These are phyloP conservation scores for Gopherus evgoodei DNA, from an alignment of 2,113 vertebrate genomes.

Conservation along the genomic window DNA sequence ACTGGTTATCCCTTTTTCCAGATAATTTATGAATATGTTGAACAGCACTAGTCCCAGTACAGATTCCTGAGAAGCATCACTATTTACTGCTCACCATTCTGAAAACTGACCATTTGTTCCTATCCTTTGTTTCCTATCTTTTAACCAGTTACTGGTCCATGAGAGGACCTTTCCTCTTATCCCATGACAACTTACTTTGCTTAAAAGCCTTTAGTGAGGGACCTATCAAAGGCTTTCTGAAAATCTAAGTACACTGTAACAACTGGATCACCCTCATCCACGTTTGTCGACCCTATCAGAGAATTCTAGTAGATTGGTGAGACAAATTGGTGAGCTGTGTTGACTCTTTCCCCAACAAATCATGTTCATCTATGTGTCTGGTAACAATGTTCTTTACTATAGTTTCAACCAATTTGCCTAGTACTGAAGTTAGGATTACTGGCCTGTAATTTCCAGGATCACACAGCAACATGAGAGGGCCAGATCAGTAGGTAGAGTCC, in stretches of 20 bases:
- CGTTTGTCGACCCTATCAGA: background rate
- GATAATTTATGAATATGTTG: background rate
- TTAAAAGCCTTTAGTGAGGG: background rate
- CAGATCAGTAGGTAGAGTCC: background rate
- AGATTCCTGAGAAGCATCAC: background rate
- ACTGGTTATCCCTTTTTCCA: background rate
- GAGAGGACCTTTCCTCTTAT: background rate
- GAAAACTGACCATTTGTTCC: background rate
- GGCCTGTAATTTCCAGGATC: background rate
- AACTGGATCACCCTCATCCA: background rate
- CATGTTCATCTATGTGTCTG: background rate
- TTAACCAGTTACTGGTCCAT: background rate
- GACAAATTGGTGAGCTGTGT: background rate
- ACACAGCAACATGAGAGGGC: background rate
- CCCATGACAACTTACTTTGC: background rate
- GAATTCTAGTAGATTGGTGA: background rate
- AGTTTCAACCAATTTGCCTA: background rate
- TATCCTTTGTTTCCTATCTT: background rate
- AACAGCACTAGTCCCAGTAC: background rate
- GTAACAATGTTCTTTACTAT: background rate
- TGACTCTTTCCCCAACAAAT: background rate
- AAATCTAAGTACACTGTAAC: background rate
- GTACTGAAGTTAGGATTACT: background rate
- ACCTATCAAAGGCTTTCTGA: background rate
- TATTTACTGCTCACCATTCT: background rate